Percentiles rank a stretch among this genome's conserved stretches.
Evolutionary conservation across 2,888 invertebrate genomes (phyloP).

Genomic region (Mylabris sibirica): DNA sequence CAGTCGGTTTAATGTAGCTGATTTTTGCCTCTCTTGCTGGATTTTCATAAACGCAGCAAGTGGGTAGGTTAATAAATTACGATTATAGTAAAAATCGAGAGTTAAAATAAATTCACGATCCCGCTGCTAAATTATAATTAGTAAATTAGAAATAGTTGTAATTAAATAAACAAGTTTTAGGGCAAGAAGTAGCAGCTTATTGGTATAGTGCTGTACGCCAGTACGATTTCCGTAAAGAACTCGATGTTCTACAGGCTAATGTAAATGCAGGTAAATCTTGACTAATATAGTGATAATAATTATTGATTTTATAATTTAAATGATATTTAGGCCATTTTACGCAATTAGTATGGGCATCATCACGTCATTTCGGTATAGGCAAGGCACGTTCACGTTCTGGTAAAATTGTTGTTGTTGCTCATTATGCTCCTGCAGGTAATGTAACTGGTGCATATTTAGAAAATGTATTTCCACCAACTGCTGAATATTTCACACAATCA

Average conservation of each 20-base stretch:
- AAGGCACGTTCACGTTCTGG: conserved; percentile 81
- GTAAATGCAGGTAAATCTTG: conserved; percentile 74
- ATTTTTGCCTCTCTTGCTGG: too few species aligned
- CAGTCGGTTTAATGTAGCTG: too few species aligned
- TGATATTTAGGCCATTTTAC: conserved; percentile 79
- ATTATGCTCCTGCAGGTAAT: conserved; percentile 84
- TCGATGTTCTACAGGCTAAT: conserved; percentile 77
- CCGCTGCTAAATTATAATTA: too few species aligned
- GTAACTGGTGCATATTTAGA: conserved; percentile 74
- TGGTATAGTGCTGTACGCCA: conserved; percentile 83
- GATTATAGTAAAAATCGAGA: too few species aligned
- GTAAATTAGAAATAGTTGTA: background rate
- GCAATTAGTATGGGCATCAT: conserved; percentile 84
- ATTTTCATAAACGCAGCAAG: too few species aligned
- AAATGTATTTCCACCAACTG: conserved; percentile 79
- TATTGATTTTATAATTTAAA: background rate
- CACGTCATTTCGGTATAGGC: conserved; percentile 80
- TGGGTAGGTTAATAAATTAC: too few species aligned
- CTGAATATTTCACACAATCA: conserved; percentile 53
- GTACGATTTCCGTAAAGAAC: conserved; percentile 77
- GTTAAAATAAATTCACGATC: too few species aligned
- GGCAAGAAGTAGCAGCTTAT: conserved; percentile 81
- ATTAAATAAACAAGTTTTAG: conserved; percentile 57
- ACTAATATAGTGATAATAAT: background rate
- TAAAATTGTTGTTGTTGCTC: conserved; percentile 83